Conservation (phyloP, 2,113 vertebrate genomes). For the Chaenogobius annularis region DNA sequence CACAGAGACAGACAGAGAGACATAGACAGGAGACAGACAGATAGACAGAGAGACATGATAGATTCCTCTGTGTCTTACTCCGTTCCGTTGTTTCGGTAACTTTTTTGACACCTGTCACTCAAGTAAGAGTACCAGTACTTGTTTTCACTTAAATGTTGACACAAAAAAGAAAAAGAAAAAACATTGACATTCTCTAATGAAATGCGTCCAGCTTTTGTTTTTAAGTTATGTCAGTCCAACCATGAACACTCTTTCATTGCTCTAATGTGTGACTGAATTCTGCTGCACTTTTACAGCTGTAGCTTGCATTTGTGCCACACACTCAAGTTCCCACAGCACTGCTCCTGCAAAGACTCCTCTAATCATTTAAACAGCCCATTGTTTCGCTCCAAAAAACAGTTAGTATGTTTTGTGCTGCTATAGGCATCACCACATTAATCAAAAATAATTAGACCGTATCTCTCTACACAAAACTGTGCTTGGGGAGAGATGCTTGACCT, state of each 20-base stretch:
- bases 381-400: slow-evolving; percentile 22
- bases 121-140: too few species aligned
- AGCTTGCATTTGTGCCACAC: neutral
- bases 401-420: slow-evolving; percentile 28
- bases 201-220: too few species aligned
- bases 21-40: too few species aligned
- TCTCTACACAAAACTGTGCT: slow-evolving; percentile 21
- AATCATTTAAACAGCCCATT: slow-evolving; percentile 12
- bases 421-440: slow-evolving; percentile 30
- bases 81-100: too few species aligned
- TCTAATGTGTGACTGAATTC: slow-evolving; percentile 31
- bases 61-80: too few species aligned
- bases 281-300: slow-evolving; percentile 5
- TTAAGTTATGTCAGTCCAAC: slow-evolving; percentile 4
- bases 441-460: slow-evolving; percentile 54
- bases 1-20: too few species aligned
- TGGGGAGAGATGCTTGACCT: slow-evolving; percentile 38
- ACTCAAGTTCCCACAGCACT: neutral
- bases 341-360: slow-evolving; percentile 9
- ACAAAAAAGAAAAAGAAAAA: neutral
- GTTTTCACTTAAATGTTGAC: too few species aligned
- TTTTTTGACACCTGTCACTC: too few species aligned
- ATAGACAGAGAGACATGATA: too few species aligned
- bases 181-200: neutral
- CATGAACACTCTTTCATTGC: slow-evolving; percentile 20